Base-by-base conservation (phyloP, 1,140 invertebrate genomes). In the Eumaeus atala region DNA sequence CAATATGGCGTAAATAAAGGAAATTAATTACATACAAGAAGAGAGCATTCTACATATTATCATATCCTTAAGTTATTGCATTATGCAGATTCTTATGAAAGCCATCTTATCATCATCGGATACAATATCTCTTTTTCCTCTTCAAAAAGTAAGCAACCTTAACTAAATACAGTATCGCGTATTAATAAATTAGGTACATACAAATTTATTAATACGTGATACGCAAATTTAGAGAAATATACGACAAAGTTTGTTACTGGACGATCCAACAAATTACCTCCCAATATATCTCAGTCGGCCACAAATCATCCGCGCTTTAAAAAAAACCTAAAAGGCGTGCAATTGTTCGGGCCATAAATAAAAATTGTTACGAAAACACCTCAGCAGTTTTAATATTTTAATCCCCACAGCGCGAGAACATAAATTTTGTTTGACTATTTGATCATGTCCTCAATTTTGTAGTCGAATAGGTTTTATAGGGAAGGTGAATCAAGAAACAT, bases 321-420 rank as follows among this genome's bases (percentile, higher is more conserved):
- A 63, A 74, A 70, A 68, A 70, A 67, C 58, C 59, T 67, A 66
- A 77, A 68, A 63, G 60, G 59, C 54, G 67, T 65, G 59, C 67
- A 77, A 72, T 77, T 77, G 66, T 72, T 71, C 63, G 51, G 44
- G 62, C 72, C 59, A 66, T 76, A 80, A 80, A 80, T 77, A 73
- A 76, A 73, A 77, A 74, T 68, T 67, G 71, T 67, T 66, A 61
- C 67, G 66, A 72, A 68, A 77, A 79, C 74, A 77, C 69, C 74
- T 81, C 77, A 77, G 77, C 74, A 74, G 64, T 77, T 75, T 80
- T 78, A 77, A 78, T 78, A 80, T 77, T 78, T 81, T 81, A 75
- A 78, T 75, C 69, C 68, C 52, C 59, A 60, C 14, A 54, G 40
- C 55, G 48, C 54, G 65, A 28, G 59, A 70, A 59, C 72, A 75